These are phyloP conservation scores for Esox lucius DNA, from an alignment of 2,797 vertebrate species.

Conservation along the genomic window DNA sequence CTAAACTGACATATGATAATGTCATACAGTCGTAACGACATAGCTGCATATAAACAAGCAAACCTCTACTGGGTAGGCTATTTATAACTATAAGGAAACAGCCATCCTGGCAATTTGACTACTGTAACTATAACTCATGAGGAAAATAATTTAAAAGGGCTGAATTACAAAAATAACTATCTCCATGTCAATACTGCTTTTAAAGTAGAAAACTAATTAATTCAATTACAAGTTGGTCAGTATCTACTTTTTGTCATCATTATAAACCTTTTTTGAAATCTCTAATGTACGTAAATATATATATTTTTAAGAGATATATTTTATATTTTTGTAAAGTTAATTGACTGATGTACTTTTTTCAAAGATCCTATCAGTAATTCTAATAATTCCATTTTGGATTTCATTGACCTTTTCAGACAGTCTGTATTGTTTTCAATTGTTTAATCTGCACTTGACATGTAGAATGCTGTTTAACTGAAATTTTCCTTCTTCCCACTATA, in stretches of 20 bases:
- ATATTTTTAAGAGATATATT: too few species aligned
- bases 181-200: neutral
- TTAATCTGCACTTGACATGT: neutral
- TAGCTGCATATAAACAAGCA: constrained; percentile 5
- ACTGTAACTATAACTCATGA: constrained; percentile 5
- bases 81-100: neutral
- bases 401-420: neutral
- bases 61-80: constrained; percentile 33
- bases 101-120: neutral
- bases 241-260: neutral
- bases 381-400: neutral
- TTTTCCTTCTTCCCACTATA: neutral
- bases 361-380: neutral
- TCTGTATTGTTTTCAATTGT: neutral
- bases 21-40: neutral
- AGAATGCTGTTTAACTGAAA: neutral
- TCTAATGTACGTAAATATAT: constrained; percentile 2
- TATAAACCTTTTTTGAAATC: constrained; percentile 3
- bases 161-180: neutral
- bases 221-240: neutral
- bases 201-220: neutral
- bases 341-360: neutral
- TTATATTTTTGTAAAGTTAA: constrained; percentile 3
- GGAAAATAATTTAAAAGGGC: neutral
- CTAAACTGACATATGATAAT: neutral